phyloP scores from a whole-genome alignment of 1,140 invertebrate genomes.

The Conus ventricosus region DNA sequence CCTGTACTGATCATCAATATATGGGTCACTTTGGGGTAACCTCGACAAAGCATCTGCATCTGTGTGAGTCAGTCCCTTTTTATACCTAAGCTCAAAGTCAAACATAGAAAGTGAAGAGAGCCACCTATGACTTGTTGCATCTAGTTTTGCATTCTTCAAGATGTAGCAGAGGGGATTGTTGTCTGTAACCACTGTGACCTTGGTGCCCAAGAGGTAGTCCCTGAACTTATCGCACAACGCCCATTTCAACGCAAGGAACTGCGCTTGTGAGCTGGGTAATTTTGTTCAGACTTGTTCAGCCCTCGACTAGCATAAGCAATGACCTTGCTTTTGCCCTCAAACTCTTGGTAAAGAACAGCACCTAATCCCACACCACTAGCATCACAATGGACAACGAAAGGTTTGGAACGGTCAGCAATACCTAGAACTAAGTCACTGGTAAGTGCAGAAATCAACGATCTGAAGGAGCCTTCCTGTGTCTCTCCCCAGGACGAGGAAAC shows the following conservation, averaged over 20 bases:
- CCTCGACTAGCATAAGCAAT: constrained; percentile 37
- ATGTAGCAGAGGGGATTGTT: constrained; percentile 48
- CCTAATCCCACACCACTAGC: neutral
- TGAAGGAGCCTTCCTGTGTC: neutral
- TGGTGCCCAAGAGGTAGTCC: too few species aligned
- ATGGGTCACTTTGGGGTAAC: constrained; percentile 16
- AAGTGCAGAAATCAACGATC: neutral
- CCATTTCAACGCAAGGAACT: neutral
- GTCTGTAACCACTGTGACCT: too few species aligned
- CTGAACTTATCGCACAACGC: too few species aligned
- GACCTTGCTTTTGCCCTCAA: neutral
- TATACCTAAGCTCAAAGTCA: constrained; percentile 40
- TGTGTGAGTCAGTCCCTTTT: constrained; percentile 30
- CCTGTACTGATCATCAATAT: neutral
- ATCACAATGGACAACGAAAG: constrained; percentile 12
- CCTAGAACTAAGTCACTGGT: neutral
- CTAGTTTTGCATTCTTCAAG: constrained; percentile 39
- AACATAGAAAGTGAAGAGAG: constrained; percentile 41
- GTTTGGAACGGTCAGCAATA: neutral
- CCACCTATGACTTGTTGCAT: constrained; percentile 50
- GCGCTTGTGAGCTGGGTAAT: constrained; percentile 10
- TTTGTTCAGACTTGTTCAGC: constrained; percentile 42
- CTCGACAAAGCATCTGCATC: constrained; percentile 46
- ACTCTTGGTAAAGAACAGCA: neutral
- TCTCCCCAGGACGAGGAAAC: neutral